Percentiles rank a stretch among this genome's conserved stretches.
phyloP scores from a whole-genome alignment of 2,888 invertebrate species.

The Stramonita haemastoma region DNA sequence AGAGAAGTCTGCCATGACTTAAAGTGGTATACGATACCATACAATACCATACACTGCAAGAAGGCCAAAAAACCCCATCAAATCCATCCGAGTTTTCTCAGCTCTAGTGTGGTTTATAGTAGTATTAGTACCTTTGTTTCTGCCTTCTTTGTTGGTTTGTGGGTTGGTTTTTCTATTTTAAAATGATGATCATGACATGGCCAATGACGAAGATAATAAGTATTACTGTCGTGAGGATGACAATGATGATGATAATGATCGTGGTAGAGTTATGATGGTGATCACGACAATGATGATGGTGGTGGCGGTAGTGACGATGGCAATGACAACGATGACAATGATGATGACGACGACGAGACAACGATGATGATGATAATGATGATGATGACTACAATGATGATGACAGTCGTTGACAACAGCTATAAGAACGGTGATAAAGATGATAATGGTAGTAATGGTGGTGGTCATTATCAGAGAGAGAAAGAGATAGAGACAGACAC shows the following conservation, averaged over 20 bases:
- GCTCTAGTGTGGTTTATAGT: too few relatives aligned
- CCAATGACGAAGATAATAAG: background rate
- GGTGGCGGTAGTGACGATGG: background rate
- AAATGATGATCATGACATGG: background rate
- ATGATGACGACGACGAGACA: background rate
- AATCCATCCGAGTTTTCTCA: too few relatives aligned
- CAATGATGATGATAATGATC: background rate
- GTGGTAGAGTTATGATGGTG: background rate
- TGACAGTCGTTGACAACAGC: background rate
- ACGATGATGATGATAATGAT: background rate
- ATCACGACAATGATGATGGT: background rate
- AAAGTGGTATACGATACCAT: too few relatives aligned
- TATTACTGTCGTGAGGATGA: background rate
- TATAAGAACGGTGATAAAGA: background rate
- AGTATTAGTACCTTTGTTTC: too few relatives aligned
- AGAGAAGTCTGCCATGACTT: too few relatives aligned
- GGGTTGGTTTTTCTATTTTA: too few relatives aligned
- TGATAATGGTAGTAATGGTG: background rate
- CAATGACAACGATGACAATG: background rate
- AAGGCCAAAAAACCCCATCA: too few relatives aligned
- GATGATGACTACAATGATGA: background rate
- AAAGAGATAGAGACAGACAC: background rate
- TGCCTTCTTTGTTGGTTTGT: too few relatives aligned
- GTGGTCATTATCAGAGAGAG: background rate
- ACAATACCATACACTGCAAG: too few relatives aligned